These are phyloP conservation scores for Ctenicera cuprea DNA, from an alignment of 2,888 invertebrate species.

Conservation along the genomic window DNA sequence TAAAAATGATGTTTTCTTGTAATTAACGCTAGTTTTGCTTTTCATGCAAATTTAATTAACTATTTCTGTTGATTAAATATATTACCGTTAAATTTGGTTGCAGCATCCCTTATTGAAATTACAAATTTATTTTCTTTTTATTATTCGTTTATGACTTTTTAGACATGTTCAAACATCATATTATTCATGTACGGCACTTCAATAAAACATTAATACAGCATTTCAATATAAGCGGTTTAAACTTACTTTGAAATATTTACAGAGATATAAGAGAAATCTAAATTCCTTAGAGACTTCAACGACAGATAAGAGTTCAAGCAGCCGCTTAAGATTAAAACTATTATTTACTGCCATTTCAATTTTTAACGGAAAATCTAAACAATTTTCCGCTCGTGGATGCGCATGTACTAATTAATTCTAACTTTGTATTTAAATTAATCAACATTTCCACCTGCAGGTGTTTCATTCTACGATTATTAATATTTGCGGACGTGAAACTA, in stretches of 20 bases:
- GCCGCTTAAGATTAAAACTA: not conserved
- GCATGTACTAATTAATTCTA: slow-evolving; percentile 33
- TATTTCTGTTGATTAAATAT: not conserved
- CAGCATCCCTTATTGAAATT: slow-evolving; percentile 5
- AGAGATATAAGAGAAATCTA: not conserved
- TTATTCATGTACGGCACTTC: no score
- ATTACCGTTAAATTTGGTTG: not conserved
- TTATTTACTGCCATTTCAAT: slow-evolving; percentile 3
- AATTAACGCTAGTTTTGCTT: not conserved
- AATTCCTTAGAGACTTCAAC: slow-evolving; percentile 6
- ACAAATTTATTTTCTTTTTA: not conserved
- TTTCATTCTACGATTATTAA: slow-evolving; percentile 26
- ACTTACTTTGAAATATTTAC: no score
- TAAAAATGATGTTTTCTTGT: slow-evolving; percentile 21
- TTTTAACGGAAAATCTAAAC: slow-evolving; percentile 9
- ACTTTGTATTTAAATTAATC: slow-evolving; percentile 39
- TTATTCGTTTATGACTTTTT: not conserved
- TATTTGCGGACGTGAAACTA: slow-evolving; percentile 37
- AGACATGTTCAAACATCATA: no score
- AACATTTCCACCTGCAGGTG: slow-evolving; percentile 28
- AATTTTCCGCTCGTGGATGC: slow-evolving; percentile 4
- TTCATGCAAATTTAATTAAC: slow-evolving; percentile 14
- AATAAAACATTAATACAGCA: no score
- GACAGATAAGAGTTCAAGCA: not conserved
- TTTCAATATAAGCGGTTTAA: not conserved